Evolutionary conservation across 2,888 invertebrate species (phyloP), one percentile per base, ranked within the genome.

Genomic region (Heteropelma amictum): DNA sequence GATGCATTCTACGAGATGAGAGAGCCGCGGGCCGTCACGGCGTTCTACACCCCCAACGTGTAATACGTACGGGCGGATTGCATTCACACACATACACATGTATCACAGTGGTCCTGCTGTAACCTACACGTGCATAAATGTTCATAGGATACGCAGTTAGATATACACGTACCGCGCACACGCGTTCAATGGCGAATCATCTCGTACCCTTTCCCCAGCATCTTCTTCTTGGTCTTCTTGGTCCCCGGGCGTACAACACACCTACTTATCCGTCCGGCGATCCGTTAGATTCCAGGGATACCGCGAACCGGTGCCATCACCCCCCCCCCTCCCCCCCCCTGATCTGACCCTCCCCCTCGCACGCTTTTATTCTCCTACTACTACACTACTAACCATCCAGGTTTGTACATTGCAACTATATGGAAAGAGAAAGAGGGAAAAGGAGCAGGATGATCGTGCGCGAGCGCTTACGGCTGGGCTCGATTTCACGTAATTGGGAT

Each of bases 201-300:
- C 70, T 71, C 68, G 71, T 65, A 64, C 54, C 49, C 76, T 69
- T 53, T 42, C 69, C 68, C 45, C 69, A 63, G 72, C 54, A 38
- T 76, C 69, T 42, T 61, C 49, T 30, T 72, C 63, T 35, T 68
- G 17, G 30, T 63, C 56, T 26, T 7, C 64, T 38, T 28, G 40
- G 49, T 71, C 75, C 71, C 67, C 75, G 51, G 75, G 75, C 75
- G 71, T 58, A 38, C 76, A 76, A 76, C 79, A 82, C 81, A 81
- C 79, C 83, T 82, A 81, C 79, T 82, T 82, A 82, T 81, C 80
- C 77, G 77, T 71, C 78, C 78, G 74, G 72, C 77, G 79, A 83
- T 80, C 85, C 86, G 86, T 86, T 86, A 86, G 84, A 87, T 86
- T 85, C 85, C 82, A 77, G 75, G 81, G 81, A 83, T 83, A 81